Base-by-base conservation (phyloP, 2,888 invertebrate genomes). In the Phasia obesa region DNA sequence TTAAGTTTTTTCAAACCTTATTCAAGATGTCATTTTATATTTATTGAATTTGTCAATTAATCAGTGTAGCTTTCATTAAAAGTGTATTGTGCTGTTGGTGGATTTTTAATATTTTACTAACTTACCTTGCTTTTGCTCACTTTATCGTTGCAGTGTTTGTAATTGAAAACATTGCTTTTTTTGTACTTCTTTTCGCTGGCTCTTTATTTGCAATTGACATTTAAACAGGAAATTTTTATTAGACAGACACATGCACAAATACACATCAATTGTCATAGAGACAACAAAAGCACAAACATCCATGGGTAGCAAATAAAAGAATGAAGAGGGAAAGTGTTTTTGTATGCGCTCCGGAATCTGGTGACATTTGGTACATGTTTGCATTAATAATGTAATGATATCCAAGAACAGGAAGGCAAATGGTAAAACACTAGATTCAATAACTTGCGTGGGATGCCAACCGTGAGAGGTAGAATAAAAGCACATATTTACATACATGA, bases 151-250 rank as follows among this genome's bases (percentile, higher is more conserved):
- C 38, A n/a, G 15, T n/a, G 13, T n/a, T 15, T 42, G 38, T n/a
- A 42, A 42, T 42, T 42, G 13, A 4, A 42, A 42, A 42, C 38
- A n/a, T 42, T 42, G 38, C 4, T n/a, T 42, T n/a, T 15, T 42
- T n/a, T 15, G 5, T 13, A 13, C 4, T 38, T n/a, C n/a, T 13
- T 2, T 42, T 42, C 13, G 38, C 31, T 44, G 2, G 38, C 51
- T 15, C 13, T 53, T 69, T 53, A 42, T 19, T 31, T 70, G 55
- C 47, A 65, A 55, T 79, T 65, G 78, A 65, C 57, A 71, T 55
- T 78, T 21, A 25, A 71, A 42, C 64, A 55, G 71, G 55, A 78
- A 15, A n/a, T 59, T 62, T 31, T 25, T 21, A 25, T 25, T 38
- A 15, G 6, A 55, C 53, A 42, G 0, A 35, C 17, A 31, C 38